Base-by-base conservation (phyloP, 2,113 vertebrate genomes). In the Tragelaphus strepsiceros region DNA sequence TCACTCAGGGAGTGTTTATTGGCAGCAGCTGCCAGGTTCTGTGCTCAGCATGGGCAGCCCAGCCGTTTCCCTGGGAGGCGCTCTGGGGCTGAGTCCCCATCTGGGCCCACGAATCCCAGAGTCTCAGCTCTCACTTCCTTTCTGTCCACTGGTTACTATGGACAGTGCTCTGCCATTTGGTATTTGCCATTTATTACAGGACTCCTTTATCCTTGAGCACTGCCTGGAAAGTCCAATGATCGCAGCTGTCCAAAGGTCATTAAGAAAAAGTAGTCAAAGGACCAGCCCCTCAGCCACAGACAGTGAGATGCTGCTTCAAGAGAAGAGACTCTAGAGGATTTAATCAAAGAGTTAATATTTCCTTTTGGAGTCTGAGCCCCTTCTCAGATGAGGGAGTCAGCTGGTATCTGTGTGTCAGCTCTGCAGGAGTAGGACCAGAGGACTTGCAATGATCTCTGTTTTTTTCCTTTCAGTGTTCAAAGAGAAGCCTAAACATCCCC, bases 401-500 rank as follows among this genome's bases (percentile, higher is more conserved):
- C 26, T 24, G 14, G 67, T 5, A 1, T 74, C 58, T 2, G 0
- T 9, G 17, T 59, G 67, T 39, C n/a, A 54, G 53, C 49, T 67
- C 21, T 86, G 56, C 28, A 12, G 16, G 14, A 26, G 0, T n/a
- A n/a, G 64, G 51, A 16, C 58, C 24, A 2, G 10, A 30, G 46
- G 24, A 49, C 77, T 91, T 77, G 11, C 85, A 85, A 22, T 83
- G 49, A 58, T 54, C 90, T 98, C 64, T 98, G 24, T 97, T 95
- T 98, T 54, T 77, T 98, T 98, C 95, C 96, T 97, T 94, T 83
- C 97, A 99, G 99, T 99, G 6, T 99, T 99, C 98, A 99, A 99
- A 98, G 99, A 99, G 95, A 99, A 98, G 97, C 99, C 99, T 3
- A 98, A 88, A 0, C 32, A 99, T 77, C 99, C 99, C 32, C 99